Evolutionary conservation across 1,140 invertebrate genomes (phyloP).

Genomic region (Bathynomus jamesi): DNA sequence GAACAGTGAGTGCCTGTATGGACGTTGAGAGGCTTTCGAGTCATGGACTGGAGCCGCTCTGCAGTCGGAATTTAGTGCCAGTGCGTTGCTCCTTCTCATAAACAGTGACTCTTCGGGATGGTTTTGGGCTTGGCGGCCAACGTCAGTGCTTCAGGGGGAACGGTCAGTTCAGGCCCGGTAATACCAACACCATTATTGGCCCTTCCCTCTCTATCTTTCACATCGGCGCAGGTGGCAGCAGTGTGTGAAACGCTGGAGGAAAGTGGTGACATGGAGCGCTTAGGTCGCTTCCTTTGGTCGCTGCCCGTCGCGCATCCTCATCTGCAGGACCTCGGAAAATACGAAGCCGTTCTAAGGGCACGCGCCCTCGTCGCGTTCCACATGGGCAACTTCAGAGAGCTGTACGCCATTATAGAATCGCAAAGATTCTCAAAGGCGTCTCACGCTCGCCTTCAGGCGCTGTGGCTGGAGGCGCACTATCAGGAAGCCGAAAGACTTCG

Average conservation of each 20-base stretch:
- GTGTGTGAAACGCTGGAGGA: constrained; percentile 99
- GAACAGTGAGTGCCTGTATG: not conserved
- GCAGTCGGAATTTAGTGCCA: not conserved
- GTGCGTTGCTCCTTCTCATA: not conserved
- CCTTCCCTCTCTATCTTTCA: constrained; percentile 81
- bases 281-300: constrained; percentile 94
- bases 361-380: constrained; percentile 96
- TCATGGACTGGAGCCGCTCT: not conserved
- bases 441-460: constrained; percentile 84
- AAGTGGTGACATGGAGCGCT: constrained; percentile 88
- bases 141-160: constrained; percentile 32
- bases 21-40: not conserved
- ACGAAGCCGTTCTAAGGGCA: constrained; percentile 88
- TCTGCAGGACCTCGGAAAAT: constrained; percentile 75
- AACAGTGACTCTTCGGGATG: constrained; percentile 20
- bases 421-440: constrained; percentile 93
- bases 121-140: constrained; percentile 35
- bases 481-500: constrained; percentile 94
- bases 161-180: constrained; percentile 46
- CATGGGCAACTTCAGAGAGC: constrained; percentile 82
- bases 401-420: constrained; percentile 91
- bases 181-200: constrained; percentile 73
- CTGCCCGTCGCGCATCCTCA: constrained; percentile 86
- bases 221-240: constrained; percentile 87
- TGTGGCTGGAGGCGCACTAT: constrained; percentile 98